phyloP scores from a whole-genome alignment of 30 jellyfish, hydroid and myxozoan species.

The Pseudorhiza aurosa region DNA sequence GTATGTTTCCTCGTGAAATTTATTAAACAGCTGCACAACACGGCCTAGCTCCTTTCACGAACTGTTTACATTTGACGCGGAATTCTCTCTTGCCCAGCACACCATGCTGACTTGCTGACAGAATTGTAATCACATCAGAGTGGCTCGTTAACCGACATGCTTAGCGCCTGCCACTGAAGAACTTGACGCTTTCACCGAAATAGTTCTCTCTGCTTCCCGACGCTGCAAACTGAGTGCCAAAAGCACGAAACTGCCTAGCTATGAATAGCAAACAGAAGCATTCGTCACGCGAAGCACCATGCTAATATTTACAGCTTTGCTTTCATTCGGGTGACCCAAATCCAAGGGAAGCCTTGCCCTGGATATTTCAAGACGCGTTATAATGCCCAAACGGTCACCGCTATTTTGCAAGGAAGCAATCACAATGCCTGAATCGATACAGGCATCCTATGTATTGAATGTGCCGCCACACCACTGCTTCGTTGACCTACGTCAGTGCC shows the following conservation, averaged over 20 bases:
- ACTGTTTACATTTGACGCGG: not conserved
- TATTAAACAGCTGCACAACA: not conserved
- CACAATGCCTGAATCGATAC: not conserved
- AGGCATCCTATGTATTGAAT: not conserved
- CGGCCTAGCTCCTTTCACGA: not conserved
- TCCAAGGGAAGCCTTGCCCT: slow-evolving; percentile 7
- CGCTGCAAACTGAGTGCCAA: slow-evolving; percentile 9
- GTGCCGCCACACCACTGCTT: not conserved
- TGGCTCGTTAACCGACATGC: slow-evolving; percentile 43
- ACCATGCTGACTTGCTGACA: slow-evolving; percentile 52
- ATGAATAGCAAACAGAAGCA: not conserved
- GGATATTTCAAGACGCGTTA: not conserved
- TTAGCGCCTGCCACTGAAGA: slow-evolving; percentile 36
- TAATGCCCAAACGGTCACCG: slow-evolving; percentile 10
- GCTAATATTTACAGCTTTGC: not conserved
- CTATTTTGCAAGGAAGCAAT: not conserved
- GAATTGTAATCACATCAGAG: slow-evolving; percentile 35
- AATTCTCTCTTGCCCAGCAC: not conserved
- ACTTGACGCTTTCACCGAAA: slow-evolving; percentile 34
- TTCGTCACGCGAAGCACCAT: slow-evolving; percentile 40
- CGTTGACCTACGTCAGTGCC: not conserved
- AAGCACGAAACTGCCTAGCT: slow-evolving; percentile 9
- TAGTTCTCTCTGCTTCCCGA: slow-evolving; percentile 24
- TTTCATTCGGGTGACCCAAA: not conserved
- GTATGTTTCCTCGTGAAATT: too few species aligned